Base-by-base conservation (phyloP, 2,113 vertebrate genomes). In the Sprattus sprattus region DNA sequence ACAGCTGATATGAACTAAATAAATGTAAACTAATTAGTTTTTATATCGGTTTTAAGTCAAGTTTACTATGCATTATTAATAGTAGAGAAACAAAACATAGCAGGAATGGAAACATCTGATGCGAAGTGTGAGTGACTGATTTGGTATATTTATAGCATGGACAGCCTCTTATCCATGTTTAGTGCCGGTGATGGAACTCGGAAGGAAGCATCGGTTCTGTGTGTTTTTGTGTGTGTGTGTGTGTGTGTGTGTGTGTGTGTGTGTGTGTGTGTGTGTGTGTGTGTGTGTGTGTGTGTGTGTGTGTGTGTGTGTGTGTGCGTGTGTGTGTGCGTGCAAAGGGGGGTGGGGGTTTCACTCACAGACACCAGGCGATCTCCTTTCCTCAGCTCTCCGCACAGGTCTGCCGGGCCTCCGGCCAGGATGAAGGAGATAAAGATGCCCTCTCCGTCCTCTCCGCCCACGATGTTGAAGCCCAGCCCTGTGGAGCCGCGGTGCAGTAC, bases 371-470 rank as follows among this genome's bases (percentile, higher is more conserved):
- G 92, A 92, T 99, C 98, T 93, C 98, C 98, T 94, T 98, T 99
- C 91, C 96, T 95, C 90, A 99, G 96, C 88, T 99, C 98, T 85
- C 98, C 98, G 22, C 97, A 97, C 52, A 99, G 95, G 90, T 99
- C 98, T 20, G 98, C 98, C 46, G 98, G 98, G 11, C 98, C 98
- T 86, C 98, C 98, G 0, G 98, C 98, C 82, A 99, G 96, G 91
- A 99, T 99, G 95, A 99, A 99, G 88, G 98, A 99, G 92, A 99
- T 98, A 92, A 99, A 99, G 93, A 99, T 99, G 45, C 98, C 98
- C 93, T 99, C 98, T 83, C 98, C 98, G 49, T 99, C 98, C 93
- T 99, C 98, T 25, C 98, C 98, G 52, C 98, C 98, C 85, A 99
- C 98, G 45, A 99, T 99, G 95, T 99, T 99, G 93, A 99, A 99